phyloP scores from a whole-genome alignment of 2,888 invertebrate species.

The Drosophila prostipennis region DNA sequence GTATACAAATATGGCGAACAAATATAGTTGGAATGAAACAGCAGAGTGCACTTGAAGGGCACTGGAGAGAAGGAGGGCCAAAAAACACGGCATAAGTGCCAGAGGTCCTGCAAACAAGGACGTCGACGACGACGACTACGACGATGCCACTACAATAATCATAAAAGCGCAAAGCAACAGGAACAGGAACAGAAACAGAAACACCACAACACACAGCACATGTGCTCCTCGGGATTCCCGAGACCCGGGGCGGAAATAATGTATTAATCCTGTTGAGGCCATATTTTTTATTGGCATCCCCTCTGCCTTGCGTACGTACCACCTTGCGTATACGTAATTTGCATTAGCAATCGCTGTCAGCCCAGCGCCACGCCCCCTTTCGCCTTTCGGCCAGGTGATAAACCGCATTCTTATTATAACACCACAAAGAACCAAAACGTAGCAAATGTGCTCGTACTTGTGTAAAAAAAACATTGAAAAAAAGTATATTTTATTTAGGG shows the following conservation, averaged over 20 bases:
- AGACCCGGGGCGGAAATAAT: conserved; percentile 73
- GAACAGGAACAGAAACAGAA: no score
- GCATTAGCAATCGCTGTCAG: conserved; percentile 39
- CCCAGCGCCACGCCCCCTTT: neutral
- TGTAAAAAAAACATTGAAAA: neutral
- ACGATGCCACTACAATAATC: conserved; percentile 72
- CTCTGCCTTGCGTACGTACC: neutral
- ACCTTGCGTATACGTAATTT: conserved; percentile 30
- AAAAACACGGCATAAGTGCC: conserved; percentile 73
- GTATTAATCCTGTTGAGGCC: conserved; percentile 84
- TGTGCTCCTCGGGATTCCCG: conserved; percentile 16
- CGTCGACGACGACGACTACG: conserved; percentile 10
- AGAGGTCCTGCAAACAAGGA: conserved; percentile 17
- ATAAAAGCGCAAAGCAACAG: conserved; percentile 75
- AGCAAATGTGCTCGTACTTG: neutral
- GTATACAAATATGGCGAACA: conserved; percentile 71
- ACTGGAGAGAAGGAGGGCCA: conserved; percentile 58
- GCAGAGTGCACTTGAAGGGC: conserved; percentile 79
- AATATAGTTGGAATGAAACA: conserved; percentile 78
- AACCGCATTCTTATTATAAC: conserved; percentile 54
- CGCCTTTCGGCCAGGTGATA: conserved; percentile 49
- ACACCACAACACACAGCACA: conserved; percentile 9
- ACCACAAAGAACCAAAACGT: conserved; percentile 19
- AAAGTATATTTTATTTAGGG: neutral
- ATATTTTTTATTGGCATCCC: conserved; percentile 83